Conservation (phyloP, 35 echinoderm and acorn worm genomes). For the Strongylocentrotus purpuratus region DNA sequence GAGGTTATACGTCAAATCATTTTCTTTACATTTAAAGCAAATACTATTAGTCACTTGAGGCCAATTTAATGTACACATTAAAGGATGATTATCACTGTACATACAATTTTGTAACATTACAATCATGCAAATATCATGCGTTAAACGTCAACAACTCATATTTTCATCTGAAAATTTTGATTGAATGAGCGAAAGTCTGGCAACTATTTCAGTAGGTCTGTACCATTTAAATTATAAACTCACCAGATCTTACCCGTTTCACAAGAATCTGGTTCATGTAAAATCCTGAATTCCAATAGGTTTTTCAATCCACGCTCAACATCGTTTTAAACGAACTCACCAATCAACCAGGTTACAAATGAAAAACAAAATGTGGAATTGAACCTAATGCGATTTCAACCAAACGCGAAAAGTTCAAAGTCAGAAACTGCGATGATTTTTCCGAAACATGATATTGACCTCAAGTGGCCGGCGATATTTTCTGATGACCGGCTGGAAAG, state of each 20-base stretch:
- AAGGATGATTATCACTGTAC: too few species aligned
- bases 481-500: background rate
- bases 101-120: too few species aligned
- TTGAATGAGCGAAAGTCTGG: too few species aligned
- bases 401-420: background rate
- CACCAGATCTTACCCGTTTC: background rate
- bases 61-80: too few species aligned
- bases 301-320: background rate
- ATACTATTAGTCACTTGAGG: too few species aligned
- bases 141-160: too few species aligned
- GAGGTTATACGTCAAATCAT: too few species aligned
- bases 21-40: too few species aligned
- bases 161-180: too few species aligned
- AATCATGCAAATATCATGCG: too few species aligned
- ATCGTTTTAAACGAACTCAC: background rate
- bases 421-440: background rate
- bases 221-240: too few species aligned
- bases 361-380: background rate
- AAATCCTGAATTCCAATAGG: background rate
- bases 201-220: too few species aligned
- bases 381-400: background rate
- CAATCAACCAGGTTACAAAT: background rate
- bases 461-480: background rate
- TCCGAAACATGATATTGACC: background rate
- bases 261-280: background rate